phyloP scores from a whole-genome alignment of 1,140 invertebrate genomes.

The Saccostrea cuccullata region DNA sequence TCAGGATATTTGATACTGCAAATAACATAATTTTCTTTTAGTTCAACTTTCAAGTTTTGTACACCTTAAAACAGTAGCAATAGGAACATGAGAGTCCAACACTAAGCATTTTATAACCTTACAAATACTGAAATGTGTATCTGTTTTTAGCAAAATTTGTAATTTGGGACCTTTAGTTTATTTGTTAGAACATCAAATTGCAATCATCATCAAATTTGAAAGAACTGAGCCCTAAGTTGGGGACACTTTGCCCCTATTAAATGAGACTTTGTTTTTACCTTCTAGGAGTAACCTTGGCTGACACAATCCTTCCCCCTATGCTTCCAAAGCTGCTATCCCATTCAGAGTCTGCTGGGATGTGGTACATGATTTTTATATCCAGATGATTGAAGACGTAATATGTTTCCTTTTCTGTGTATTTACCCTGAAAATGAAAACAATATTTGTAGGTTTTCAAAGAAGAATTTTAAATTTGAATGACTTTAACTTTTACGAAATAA shows the following conservation, averaged over 20 bases:
- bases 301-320: slow-evolving; percentile 93
- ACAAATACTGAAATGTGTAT: no score
- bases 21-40: background rate
- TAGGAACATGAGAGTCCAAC: no score
- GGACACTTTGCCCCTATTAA: background rate
- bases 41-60: no score
- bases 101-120: no score
- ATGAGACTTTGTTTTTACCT: slow-evolving; percentile 80
- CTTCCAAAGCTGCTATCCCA: slow-evolving; percentile 85
- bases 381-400: slow-evolving; percentile 99
- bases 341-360: slow-evolving; percentile 90
- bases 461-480: background rate
- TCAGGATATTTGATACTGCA: slow-evolving; percentile 76
- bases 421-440: slow-evolving; percentile 55
- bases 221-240: background rate
- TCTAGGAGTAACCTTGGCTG: slow-evolving; percentile 87
- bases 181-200: background rate
- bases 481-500: no score
- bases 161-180: no score
- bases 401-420: slow-evolving; percentile 80
- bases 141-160: no score
- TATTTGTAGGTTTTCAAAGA: background rate
- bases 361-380: slow-evolving; percentile 94
- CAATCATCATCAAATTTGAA: background rate
- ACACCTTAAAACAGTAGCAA: no score